Base-by-base conservation (phyloP, 2,888 invertebrate genomes). In the Laspeyria flexula region DNA sequence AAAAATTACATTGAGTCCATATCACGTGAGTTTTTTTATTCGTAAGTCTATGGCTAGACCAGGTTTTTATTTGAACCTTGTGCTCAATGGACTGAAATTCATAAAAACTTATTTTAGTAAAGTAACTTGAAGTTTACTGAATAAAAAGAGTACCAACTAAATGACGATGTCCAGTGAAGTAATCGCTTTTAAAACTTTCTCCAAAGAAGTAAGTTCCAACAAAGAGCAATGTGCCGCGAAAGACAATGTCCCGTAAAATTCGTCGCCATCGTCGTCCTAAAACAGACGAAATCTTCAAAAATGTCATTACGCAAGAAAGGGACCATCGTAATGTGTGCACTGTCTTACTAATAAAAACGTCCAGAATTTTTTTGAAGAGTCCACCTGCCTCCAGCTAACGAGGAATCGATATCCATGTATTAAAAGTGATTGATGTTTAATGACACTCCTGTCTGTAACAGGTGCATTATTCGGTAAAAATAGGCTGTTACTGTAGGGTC, bases 221-320 rank as follows among this genome's bases (percentile, higher is more conserved):
- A 50, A 47, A 41, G 45, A 30, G 9, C 48, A 59, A 45, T 31
- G 54, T 44, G 10, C 33, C 42, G 18, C 11, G 18, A 46, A 52
- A 45, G 27, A 38, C 45, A 42, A 52, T 52, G 45, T 46, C 16
- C 21, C 42, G 43, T 49, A 45, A 60, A 59, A 63, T 43, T 55
- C 35, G 23, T 1, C 38, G 23, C 3, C 38, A 27, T n/a, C 34
- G 30, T 5, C 33, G 38, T 21, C 30, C 39, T 45, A 25, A 61
- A 57, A 42, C 11, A 44, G 43, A 42, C 34, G 23, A 29, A 33
- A 15, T 47, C 43, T 41, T 27, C 29, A 41, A 41, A 54, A 55
- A 43, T 21, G 4, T 37, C 33, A 33, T 62, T 62, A 42, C 25
- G 21, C 11, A 46, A 40, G 18, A 29, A 23, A 12, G 16, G 37